Conservation (phyloP, 2,797 vertebrate species). For the Pteropus rufus region DNA sequence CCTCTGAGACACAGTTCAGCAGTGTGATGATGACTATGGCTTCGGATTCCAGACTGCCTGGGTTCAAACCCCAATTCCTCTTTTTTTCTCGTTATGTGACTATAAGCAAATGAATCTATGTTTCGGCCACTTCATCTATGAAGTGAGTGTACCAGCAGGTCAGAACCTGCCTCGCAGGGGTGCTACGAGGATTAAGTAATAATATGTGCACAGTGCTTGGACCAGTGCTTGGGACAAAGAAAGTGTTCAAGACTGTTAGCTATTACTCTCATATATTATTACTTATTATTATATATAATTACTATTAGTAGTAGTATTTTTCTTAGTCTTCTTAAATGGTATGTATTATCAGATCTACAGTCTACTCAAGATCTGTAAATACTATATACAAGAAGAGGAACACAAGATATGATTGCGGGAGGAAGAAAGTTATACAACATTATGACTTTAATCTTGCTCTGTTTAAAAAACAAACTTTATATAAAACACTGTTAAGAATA, state of each 20-base stretch:
- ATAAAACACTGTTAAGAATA: neutral
- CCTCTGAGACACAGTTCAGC: neutral
- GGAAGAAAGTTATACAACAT: neutral
- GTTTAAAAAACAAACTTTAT: neutral
- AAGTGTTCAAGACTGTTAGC: neutral
- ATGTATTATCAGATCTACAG: neutral
- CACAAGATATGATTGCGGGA: neutral
- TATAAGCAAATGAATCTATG: neutral
- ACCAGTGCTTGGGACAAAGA: neutral
- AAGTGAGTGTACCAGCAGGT: neutral
- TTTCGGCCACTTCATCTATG: neutral
- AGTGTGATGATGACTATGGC: neutral
- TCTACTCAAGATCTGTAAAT: neutral
- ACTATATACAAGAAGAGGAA: neutral
- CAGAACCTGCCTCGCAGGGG: rapidly evolving
- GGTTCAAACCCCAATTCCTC: neutral
- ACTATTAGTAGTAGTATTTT: neutral
- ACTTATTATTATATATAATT: neutral
- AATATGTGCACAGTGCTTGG: neutral
- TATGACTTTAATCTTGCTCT: neutral
- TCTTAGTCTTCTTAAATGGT: neutral
- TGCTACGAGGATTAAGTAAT: neutral
- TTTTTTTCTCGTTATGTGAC: neutral
- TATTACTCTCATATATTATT: neutral
- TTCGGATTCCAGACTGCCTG: neutral